Evolutionary conservation across 2,113 vertebrate genomes (phyloP), one percentile per base, ranked within the genome.

Genomic region (Scomber japonicus): DNA sequence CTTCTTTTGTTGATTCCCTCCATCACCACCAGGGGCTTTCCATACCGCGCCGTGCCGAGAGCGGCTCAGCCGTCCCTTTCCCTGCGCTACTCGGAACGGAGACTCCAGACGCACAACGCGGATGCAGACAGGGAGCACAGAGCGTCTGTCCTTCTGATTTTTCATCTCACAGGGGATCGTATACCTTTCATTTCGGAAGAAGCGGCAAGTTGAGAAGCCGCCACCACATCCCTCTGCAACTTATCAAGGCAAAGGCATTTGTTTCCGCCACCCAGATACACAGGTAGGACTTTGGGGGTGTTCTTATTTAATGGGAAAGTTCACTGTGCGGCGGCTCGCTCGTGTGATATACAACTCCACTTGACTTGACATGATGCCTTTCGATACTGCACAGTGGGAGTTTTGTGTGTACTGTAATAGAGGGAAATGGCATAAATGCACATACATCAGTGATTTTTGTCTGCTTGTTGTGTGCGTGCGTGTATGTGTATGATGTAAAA

Each of bases 1-100:
- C 67, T 35, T 59, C 68, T 79, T 56, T 54, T 73, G 82, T 69
- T 88, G 60, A 16, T 92, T 88, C 93, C 81, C 84, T 79, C 77
- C 82, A 72, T 89, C 90, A 68, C 94, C 94, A 94, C 92, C 83
- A 94, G 94, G 92, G 94, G 93, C 93, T 92, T 93, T 87, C 83
- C 85, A 81, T 73, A 80, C 85, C 80, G 75, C 71, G 31, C 78
- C 50, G 82, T 72, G 61, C 80, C 15, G 82, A 74, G 55, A 62
- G 71, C 71, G 61, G 76, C 65, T 82, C 24, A 40, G 62, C 27
- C 50, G 53, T 82, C 71, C 62, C 59, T 83, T 62, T 76, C 76
- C 40, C 68, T 61, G 84, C 83, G 83, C 87, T 84, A 16, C 27
- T 87, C 78, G 15, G 57, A 78, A 55, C 77, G 71, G 86, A 82